These are phyloP conservation scores for Pedionomus torquatus DNA, from an alignment of 2,113 vertebrate genomes.

Conservation along the genomic window DNA sequence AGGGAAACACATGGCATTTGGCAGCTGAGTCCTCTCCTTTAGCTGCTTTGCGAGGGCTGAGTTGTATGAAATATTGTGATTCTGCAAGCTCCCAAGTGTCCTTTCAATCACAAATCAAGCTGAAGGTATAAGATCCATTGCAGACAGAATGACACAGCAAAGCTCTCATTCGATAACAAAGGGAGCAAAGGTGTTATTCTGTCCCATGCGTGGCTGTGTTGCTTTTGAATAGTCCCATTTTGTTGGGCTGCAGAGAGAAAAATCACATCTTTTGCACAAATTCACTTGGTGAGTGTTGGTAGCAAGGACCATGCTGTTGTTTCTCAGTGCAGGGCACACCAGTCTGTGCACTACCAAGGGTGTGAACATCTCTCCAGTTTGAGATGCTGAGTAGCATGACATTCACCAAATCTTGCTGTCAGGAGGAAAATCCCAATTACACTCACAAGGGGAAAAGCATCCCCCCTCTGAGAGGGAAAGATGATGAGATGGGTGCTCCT, in stretches of 20 bases:
- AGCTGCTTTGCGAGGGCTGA: not conserved
- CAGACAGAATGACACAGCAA: not conserved
- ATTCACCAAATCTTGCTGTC: not conserved
- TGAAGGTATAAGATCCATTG: not conserved
- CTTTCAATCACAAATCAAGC: not conserved
- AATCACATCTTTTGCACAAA: not conserved
- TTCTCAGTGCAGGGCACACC: not conserved
- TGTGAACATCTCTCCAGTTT: not conserved
- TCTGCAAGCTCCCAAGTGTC: not conserved
- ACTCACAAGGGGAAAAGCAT: not conserved
- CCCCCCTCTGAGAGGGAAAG: not conserved
- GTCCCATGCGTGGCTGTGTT: rapidly evolving
- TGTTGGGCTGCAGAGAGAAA: not conserved
- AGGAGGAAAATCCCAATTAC: not conserved
- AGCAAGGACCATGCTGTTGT: not conserved
- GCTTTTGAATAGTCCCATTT: not conserved
- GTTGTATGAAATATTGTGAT: not conserved
- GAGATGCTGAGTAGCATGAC: not conserved
- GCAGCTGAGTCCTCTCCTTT: not conserved
- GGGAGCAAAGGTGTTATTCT: not conserved
- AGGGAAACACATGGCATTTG: rapidly evolving
- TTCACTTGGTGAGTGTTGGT: not conserved
- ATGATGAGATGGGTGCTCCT: not conserved
- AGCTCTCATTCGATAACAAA: not conserved
- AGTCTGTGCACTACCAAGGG: rapidly evolving